phyloP scores from a whole-genome alignment of 2,888 invertebrate species.

The Phrixothrix hirtus region DNA sequence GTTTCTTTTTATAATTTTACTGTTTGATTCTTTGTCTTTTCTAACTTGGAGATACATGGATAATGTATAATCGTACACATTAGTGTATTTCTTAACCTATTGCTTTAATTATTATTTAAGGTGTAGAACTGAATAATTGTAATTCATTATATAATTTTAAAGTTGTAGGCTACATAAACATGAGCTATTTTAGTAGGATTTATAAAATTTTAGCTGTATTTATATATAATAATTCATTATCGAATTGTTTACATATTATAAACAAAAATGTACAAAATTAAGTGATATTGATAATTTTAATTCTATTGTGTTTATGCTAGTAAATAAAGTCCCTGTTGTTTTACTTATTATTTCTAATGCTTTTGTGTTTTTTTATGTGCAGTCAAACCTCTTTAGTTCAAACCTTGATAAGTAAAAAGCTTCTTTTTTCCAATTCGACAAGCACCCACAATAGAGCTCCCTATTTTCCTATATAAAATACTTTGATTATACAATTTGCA shows the following conservation, averaged over 20 bases:
- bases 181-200: background rate
- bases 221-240: background rate
- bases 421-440: no score
- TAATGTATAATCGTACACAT: background rate
- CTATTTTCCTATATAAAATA: no score
- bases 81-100: background rate
- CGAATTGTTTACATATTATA: background rate
- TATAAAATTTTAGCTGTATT: background rate
- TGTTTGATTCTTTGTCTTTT: background rate
- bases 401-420: no score
- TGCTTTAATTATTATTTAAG: background rate
- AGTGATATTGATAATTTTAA: no score
- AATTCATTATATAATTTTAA: background rate
- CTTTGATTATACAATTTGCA: no score
- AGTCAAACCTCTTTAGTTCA: no score
- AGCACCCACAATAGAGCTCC: no score
- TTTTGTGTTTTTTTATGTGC: no score
- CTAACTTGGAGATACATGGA: background rate
- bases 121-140: background rate
- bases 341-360: no score
- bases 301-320: no score
- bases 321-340: no score
- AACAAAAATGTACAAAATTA: background rate
- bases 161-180: background rate
- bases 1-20: background rate